phyloP scores from a whole-genome alignment of 2,888 invertebrate genomes.

The Aradus depressus region DNA sequence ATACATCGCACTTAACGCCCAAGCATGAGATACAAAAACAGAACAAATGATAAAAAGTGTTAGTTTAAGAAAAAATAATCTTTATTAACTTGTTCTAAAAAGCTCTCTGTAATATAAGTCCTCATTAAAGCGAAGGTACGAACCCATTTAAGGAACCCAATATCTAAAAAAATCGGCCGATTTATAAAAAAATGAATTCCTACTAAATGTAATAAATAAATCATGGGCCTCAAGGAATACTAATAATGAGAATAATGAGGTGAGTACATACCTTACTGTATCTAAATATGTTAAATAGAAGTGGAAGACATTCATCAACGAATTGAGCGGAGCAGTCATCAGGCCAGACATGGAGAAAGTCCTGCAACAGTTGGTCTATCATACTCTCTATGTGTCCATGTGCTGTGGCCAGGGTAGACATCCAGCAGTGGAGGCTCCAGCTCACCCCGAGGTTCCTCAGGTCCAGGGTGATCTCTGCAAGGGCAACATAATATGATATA shows the following conservation, averaged over 20 bases:
- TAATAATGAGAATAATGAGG: neutral
- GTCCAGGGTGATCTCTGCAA: slow-evolving; percentile 72
- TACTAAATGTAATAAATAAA: too few species aligned
- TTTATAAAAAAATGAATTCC: too few species aligned
- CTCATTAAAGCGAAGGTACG: neutral
- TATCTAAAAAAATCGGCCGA: too few species aligned
- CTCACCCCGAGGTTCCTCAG: slow-evolving; percentile 73
- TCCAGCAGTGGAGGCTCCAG: slow-evolving; percentile 90
- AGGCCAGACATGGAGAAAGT: slow-evolving; percentile 81
- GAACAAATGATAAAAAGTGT: too few species aligned
- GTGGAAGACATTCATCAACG: slow-evolving; percentile 77
- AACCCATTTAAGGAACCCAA: too few species aligned
- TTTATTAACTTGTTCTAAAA: too few species aligned
- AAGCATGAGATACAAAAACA: too few species aligned
- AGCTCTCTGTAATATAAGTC: too few species aligned
- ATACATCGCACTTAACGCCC: too few species aligned
- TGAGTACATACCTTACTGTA: slow-evolving; percentile 64
- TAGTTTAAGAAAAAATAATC: too few species aligned
- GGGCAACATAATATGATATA: slow-evolving; percentile 22
- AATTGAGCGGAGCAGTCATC: slow-evolving; percentile 83
- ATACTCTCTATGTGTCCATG: slow-evolving; percentile 71
- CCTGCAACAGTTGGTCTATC: slow-evolving; percentile 78
- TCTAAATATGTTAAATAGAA: slow-evolving; percentile 79
- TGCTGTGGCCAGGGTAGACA: slow-evolving; percentile 74
- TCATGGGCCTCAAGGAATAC: too few species aligned